Conservation (phyloP, 2,888 invertebrate species). For the Bembecia ichneumoniformis region DNA sequence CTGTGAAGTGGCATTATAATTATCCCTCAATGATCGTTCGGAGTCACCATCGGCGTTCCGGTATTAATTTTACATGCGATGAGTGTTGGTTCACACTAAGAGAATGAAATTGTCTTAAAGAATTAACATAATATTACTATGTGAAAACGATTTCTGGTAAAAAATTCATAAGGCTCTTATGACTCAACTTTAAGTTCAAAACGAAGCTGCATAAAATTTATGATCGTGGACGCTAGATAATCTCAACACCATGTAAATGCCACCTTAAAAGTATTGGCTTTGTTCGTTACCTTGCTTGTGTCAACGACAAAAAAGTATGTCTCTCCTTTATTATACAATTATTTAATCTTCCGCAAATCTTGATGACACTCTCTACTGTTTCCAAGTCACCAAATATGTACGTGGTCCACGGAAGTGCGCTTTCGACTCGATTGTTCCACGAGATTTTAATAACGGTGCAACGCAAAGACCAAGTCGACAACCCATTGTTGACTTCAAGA, state of each 20-base stretch:
- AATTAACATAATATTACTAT: neutral
- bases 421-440: constrained; percentile 70
- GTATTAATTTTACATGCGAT: constrained; percentile 60
- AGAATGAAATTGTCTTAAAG: neutral
- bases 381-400: constrained; percentile 36
- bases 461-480: constrained; percentile 62
- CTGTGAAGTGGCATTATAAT: constrained; percentile 63
- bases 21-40: constrained; percentile 64
- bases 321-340: no score
- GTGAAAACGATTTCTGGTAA: neutral
- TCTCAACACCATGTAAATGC: no score
- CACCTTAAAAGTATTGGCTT: no score
- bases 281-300: no score
- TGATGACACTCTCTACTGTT: neutral
- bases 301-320: no score
- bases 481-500: constrained; percentile 66
- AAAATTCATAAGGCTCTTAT: neutral
- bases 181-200: no score
- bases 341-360: no score
- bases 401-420: constrained; percentile 59
- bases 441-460: constrained; percentile 73
- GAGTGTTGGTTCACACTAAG: constrained; percentile 33
- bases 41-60: constrained; percentile 48
- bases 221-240: no score
- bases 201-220: no score